Conservation (phyloP, 1,140 invertebrate genomes). For the Drosophila lacertosa region DNA sequence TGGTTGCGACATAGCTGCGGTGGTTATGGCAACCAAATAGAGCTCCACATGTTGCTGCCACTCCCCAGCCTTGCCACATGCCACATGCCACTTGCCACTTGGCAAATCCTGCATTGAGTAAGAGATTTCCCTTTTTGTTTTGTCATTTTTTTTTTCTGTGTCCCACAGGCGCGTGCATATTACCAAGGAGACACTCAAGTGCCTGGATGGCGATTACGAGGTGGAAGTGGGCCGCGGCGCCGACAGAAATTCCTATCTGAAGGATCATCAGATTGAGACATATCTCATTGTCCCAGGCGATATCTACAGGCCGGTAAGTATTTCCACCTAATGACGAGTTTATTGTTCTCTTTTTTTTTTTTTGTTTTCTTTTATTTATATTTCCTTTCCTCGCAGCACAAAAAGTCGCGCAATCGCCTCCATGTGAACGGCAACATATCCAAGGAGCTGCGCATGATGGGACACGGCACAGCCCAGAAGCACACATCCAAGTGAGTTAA, state of each 20-base stretch:
- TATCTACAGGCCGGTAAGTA: slow-evolving; percentile 88
- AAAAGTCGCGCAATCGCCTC: slow-evolving; percentile 86
- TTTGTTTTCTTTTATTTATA: too few relatives aligned
- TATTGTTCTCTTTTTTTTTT: too few relatives aligned
- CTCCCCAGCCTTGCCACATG: background rate
- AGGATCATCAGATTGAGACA: slow-evolving; percentile 96
- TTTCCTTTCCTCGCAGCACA: too few relatives aligned
- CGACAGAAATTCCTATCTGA: slow-evolving; percentile 93
- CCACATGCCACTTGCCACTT: background rate
- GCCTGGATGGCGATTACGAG: slow-evolving; percentile 93
- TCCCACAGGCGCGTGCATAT: slow-evolving; percentile 94
- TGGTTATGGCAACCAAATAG: slow-evolving; percentile 22
- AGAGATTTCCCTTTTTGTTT: background rate
- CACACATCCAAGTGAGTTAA: slow-evolving; percentile 88
- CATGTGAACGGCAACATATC: slow-evolving; percentile 91
- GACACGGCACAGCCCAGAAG: slow-evolving; percentile 89
- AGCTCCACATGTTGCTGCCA: slow-evolving; percentile 14
- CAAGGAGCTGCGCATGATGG: slow-evolving; percentile 95
- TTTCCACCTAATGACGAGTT: background rate
- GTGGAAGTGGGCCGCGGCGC: slow-evolving; percentile 94
- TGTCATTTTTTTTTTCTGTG: background rate
- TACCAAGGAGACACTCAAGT: slow-evolving; percentile 94
- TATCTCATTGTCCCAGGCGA: slow-evolving; percentile 93
- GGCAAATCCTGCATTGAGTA: background rate
- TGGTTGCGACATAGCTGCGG: slow-evolving; percentile 15